phyloP scores from a whole-genome alignment of 37 sponge, comb jelly and placozoan species.

The Chondrosia reniformis region DNA sequence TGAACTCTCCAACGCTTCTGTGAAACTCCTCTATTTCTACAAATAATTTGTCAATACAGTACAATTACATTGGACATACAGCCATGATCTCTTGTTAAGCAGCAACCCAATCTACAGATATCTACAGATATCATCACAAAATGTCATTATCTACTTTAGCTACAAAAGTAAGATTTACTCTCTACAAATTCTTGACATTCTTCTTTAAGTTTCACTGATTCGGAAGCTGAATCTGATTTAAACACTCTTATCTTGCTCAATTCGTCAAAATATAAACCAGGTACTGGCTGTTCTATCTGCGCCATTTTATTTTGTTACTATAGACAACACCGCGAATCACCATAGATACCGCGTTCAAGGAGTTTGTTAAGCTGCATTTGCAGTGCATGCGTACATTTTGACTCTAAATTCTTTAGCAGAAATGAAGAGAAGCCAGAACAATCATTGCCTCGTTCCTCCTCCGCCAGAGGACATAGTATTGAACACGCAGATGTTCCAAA shows the following conservation, averaged over 20 bases:
- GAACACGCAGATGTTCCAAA: constrained; percentile 29
- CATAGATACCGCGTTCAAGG: neutral
- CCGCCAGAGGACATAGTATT: constrained; percentile 46
- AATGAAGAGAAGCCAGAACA: neutral
- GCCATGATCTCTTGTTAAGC: too few species aligned
- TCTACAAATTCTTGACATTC: constrained; percentile 97
- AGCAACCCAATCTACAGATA: too few species aligned
- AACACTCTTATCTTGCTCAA: constrained; percentile 85
- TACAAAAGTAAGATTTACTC: constrained; percentile 74
- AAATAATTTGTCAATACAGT: too few species aligned
- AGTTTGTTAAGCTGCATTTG: neutral
- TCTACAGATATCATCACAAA: neutral
- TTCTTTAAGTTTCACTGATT: constrained; percentile 78
- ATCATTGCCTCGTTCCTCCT: constrained; percentile 34
- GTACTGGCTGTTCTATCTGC: constrained; percentile 51
- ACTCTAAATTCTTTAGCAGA: neutral
- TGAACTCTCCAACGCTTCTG: constrained; percentile 75
- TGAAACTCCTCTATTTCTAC: constrained; percentile 89
- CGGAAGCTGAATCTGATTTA: constrained; percentile 48
- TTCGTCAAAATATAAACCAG: constrained; percentile 83
- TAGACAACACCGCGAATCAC: neutral
- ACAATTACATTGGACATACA: too few species aligned
- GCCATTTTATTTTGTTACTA: constrained; percentile 25
- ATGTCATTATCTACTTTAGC: neutral
- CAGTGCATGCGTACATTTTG: neutral